Evolutionary conservation across 1,140 invertebrate species (phyloP), one percentile per base, ranked within the genome.

Genomic region (Charaxes varanes): DNA sequence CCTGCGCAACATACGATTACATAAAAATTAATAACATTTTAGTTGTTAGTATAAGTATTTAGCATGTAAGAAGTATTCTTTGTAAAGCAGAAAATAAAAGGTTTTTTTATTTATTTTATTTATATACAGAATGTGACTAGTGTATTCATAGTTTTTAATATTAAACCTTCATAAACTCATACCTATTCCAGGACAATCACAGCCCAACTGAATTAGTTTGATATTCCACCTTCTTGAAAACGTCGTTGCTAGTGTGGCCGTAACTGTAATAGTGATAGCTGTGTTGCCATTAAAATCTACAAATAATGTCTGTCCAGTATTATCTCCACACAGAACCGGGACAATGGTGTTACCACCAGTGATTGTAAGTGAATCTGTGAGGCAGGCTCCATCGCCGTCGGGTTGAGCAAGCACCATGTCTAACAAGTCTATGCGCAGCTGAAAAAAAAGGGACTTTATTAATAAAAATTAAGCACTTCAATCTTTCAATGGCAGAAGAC

Each of bases 261-360:
- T 87, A 5, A 93, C 86, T 0, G 89, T 86, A 5, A 94, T 88
- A 11, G 88, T 89, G 12, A 93, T 92, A 1, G 90, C 87, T 21
- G 77, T 86, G 26, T 88, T 86, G 1, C 86, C 89, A 46, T 90
- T 87, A 52, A 94, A 93, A 61, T 93, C 90, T 0, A 94, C 85
- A 46, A 93, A 94, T 4, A 94, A 88, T 64, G 94, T 93, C 69
- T 94, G 92, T 4, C 92, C 93, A 0, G 87, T 86, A 77, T 94
- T 94, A 60, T 92, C 90, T 4, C 94, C 94, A 69, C 94, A 96
- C 34, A 95, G 87, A 11, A 80, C 70, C 0, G 92, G 91, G 1
- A 92, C 88, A 8, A 84, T 70, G 0, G 88, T 88, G 24, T 89
- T 86, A 0, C 88, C 90, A 3, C 92, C 92, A 0, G 89, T 88